These are phyloP conservation scores for Colius striatus DNA, from an alignment of 2,113 vertebrate genomes.

Conservation along the genomic window DNA sequence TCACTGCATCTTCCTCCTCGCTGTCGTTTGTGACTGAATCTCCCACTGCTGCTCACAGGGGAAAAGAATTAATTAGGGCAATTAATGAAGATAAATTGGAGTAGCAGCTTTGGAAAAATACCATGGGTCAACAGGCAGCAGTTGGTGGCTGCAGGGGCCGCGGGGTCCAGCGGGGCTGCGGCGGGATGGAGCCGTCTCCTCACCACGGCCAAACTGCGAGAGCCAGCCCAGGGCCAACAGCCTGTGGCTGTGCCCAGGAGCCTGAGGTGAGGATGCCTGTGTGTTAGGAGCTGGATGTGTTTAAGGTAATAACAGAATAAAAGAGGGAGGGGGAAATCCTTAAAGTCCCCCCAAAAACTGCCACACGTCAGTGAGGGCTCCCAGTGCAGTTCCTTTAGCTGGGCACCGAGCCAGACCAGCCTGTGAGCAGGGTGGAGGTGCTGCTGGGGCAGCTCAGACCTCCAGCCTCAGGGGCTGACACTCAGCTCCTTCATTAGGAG, in stretches of 20 bases:
- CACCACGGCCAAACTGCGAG: rapidly evolving
- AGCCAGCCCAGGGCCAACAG: neutral
- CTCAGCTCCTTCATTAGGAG: conserved; percentile 48
- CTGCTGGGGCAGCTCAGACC: neutral
- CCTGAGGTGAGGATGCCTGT: neutral
- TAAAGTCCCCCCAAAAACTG: neutral
- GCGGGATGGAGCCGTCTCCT: neutral
- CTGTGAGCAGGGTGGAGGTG: neutral
- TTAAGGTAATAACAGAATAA: neutral
- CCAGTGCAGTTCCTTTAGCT: neutral
- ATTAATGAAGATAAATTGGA: conserved; percentile 43
- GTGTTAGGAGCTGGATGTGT: neutral
- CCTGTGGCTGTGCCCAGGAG: neutral
- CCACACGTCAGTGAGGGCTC: neutral
- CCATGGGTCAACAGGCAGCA: neutral
- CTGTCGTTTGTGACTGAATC: neutral
- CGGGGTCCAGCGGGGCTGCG: rapidly evolving
- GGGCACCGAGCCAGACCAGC: neutral
- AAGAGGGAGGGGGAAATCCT: neutral
- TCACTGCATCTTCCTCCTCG: neutral
- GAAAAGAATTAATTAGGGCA: conserved; percentile 21
- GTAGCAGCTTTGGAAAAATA: conserved; percentile 29
- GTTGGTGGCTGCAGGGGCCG: neutral
- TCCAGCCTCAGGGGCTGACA: conserved; percentile 42
- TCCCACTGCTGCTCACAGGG: neutral